Percentiles rank a stretch among this genome's conserved stretches.
Conservation (phyloP, 2,797 vertebrate species). For the Tarsius wallacei region DNA sequence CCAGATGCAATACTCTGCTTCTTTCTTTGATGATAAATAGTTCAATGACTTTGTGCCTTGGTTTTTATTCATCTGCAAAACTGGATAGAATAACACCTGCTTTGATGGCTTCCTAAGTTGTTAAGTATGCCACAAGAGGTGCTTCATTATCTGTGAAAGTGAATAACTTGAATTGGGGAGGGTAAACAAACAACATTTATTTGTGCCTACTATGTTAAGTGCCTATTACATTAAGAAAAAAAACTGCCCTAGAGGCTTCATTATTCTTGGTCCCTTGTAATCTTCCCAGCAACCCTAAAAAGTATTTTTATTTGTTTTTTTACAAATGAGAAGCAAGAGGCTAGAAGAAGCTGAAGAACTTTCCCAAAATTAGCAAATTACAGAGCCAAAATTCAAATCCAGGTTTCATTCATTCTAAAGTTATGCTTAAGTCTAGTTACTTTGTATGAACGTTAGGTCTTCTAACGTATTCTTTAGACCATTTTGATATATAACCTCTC, state of each 20-base stretch:
- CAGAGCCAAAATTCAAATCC: not conserved
- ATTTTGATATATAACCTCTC: not conserved
- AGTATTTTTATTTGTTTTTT: not conserved
- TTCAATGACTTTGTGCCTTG: too few species aligned
- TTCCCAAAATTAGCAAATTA: not conserved
- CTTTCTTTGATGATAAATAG: not conserved
- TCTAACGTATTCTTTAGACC: not conserved
- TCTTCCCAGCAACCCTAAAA: slow-evolving; percentile 4
- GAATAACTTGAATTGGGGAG: not conserved
- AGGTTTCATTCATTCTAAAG: not conserved
- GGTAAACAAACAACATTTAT: not conserved
- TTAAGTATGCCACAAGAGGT: not conserved
- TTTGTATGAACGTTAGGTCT: not conserved
- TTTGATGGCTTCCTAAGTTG: not conserved
- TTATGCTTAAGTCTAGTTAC: not conserved
- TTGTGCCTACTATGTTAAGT: too few species aligned
- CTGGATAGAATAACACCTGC: not conserved
- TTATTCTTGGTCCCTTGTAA: not conserved
- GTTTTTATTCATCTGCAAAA: not conserved
- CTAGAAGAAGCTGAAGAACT: not conserved
- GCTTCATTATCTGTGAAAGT: not conserved
- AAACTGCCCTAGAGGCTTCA: not conserved
- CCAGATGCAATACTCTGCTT: not conserved
- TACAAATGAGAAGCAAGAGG: not conserved
- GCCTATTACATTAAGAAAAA: not conserved